Base-by-base conservation (phyloP, 2,888 invertebrate species). In the Drosophila anomelani region DNA sequence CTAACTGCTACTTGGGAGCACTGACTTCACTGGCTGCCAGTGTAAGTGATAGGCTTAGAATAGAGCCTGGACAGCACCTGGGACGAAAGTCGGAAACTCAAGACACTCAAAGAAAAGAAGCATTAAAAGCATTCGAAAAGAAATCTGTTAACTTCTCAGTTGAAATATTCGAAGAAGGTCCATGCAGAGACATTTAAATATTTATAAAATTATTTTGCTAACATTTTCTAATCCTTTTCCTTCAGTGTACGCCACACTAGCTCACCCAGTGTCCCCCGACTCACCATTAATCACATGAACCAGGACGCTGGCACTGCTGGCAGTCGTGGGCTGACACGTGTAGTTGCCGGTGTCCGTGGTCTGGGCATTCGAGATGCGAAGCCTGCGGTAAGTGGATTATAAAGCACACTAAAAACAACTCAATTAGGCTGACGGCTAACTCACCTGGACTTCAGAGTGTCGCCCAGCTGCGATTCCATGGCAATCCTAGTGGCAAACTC, bases 221-320 rank as follows among this genome's bases (percentile, higher is more conserved):
- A 8, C 17, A 2, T 17, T 17, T 9, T 41, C 4, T 3, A n/a
- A 9, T 5, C 9, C 8, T 4, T 20, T 6, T 32, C 15, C n/a
- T n/a, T 5, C 4, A 32, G 60, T 60, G 60, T 17, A 26, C 49
- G 26, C 36, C 20, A 43, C 61, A 49, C 39, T 54, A 39, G 38
- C 72, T 15, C 12, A 12, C 17, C 10, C 23, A 32, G 29, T 34
- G n/a, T 54, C 41, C 41, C 44, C 17, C 20, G 51, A 89, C 94
- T 94, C 93, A 96, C 97, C 97, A 93, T 96, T 97, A 92, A 97
- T 96, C 91, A 97, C 96, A 93, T 97, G 97, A 76, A 97, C 96
- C 92, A 96, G 96, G 89, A 97, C 96, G 83, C 96, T 96, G 77
- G 97, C 95, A 43, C 96, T 95, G 85, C 95, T 96, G 58, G 97